These are phyloP conservation scores for Xiphophorus couchianus DNA, from an alignment of 2,113 vertebrate species.

Conservation along the genomic window DNA sequence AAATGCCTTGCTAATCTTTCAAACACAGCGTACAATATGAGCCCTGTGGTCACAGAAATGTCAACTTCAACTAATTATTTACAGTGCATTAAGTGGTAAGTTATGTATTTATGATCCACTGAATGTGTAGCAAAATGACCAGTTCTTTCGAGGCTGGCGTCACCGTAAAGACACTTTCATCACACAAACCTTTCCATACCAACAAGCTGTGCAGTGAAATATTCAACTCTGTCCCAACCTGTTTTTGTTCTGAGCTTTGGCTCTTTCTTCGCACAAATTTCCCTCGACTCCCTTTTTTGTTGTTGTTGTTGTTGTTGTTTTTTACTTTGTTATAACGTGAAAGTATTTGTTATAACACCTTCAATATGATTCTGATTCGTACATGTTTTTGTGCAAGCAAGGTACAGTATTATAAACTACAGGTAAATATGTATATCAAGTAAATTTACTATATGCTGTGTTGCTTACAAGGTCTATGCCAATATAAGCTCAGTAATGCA, in stretches of 20 bases:
- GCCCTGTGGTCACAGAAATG: constrained; percentile 42
- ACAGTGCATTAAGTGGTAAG: constrained; percentile 66
- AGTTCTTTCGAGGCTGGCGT: constrained; percentile 21
- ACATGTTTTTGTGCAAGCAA: constrained; percentile 20
- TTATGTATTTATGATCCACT: constrained; percentile 79
- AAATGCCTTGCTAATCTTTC: constrained; percentile 33
- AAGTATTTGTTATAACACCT: constrained; percentile 6
- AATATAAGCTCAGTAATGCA: constrained; percentile 10
- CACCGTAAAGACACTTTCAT: constrained; percentile 26
- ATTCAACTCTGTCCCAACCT: constrained; percentile 17
- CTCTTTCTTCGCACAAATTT: constrained; percentile 21
- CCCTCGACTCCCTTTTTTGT: background rate
- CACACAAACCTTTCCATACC: constrained; percentile 18
- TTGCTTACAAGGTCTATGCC: background rate
- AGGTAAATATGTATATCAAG: constrained; percentile 4
- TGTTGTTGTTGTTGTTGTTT: background rate
- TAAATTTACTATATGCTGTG: background rate
- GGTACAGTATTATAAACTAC: constrained; percentile 48
- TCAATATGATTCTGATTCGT: background rate
- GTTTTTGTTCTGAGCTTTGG: constrained; percentile 26
- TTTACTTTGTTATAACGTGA: constrained; percentile 3
- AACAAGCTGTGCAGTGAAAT: constrained; percentile 29
- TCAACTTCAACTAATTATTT: constrained; percentile 49
- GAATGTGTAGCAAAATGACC: constrained; percentile 57
- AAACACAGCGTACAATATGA: constrained; percentile 41